Conservation (phyloP, 2,888 invertebrate species). For the Papilio gigon region DNA sequence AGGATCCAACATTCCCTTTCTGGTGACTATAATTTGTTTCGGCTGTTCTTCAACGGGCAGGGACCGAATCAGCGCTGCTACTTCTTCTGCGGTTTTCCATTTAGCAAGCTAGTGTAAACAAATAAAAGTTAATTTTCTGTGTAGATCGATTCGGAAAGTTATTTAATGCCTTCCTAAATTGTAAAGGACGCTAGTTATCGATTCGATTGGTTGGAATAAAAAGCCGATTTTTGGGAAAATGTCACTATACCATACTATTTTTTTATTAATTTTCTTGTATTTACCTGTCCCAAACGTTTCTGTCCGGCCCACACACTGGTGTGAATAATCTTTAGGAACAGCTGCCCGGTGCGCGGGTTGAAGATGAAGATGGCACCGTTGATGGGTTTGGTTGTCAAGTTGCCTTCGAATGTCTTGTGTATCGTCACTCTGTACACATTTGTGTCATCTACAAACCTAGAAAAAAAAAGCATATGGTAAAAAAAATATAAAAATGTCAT, state of each 20-base stretch:
- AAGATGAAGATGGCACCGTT: slow-evolving; percentile 99
- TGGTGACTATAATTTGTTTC: slow-evolving; percentile 99
- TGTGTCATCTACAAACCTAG: slow-evolving; percentile 98
- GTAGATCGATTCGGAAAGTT: neutral
- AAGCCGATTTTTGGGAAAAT: too few species aligned
- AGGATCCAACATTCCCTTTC: slow-evolving; percentile 99
- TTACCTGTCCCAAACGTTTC: slow-evolving; percentile 97
- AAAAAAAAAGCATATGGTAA: neutral
- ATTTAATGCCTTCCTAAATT: neutral
- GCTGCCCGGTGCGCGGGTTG: slow-evolving; percentile 98
- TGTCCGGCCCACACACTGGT: slow-evolving; percentile 99
- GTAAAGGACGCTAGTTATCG: neutral
- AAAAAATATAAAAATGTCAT: neutral
- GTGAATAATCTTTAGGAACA: slow-evolving; percentile 99
- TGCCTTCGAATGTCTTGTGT: slow-evolving; percentile 99
- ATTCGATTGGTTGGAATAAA: neutral
- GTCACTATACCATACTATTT: neutral
- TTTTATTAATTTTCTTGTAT: neutral
- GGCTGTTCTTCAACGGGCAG: slow-evolving; percentile 99
- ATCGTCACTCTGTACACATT: slow-evolving; percentile 99
- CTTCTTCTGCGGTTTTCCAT: slow-evolving; percentile 99
- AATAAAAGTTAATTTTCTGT: neutral
- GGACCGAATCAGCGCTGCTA: slow-evolving; percentile 98
- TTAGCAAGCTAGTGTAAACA: slow-evolving; percentile 89
- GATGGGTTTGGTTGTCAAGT: slow-evolving; percentile 99